phyloP scores from a whole-genome alignment of 2,113 vertebrate genomes.

The Syngnathus typhle region DNA sequence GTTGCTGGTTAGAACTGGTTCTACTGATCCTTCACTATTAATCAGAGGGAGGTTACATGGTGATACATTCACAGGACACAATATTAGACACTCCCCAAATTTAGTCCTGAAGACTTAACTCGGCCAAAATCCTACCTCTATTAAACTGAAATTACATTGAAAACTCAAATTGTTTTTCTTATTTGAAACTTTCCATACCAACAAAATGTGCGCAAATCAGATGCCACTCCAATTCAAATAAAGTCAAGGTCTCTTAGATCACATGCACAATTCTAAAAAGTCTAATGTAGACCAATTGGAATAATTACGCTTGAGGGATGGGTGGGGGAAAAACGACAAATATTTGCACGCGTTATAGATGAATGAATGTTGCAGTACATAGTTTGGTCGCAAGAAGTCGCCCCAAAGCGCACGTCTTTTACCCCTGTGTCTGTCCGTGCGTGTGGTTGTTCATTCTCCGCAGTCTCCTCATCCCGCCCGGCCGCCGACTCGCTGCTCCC shows the following conservation, averaged over 20 bases:
- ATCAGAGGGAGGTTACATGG: not conserved
- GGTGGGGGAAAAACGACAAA: not conserved
- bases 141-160: not conserved
- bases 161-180: not conserved
- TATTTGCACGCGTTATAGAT: not conserved
- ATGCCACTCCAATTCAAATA: not conserved
- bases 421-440: conserved; percentile 31
- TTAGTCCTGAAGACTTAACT: not conserved
- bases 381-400: conserved; percentile 46
- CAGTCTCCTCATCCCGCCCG: conserved; percentile 56
- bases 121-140: not conserved
- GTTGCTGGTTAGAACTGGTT: not conserved
- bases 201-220: not conserved
- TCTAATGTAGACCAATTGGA: not conserved
- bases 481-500: conserved; percentile 5
- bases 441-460: conserved; percentile 27
- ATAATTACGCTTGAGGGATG: not conserved
- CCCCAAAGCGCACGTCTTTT: conserved; percentile 3
- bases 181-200: not conserved
- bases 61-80: not conserved
- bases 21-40: not conserved
- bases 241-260: too few species aligned
- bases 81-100: not conserved
- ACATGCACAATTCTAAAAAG: too few species aligned
- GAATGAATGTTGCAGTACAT: not conserved